Evolutionary conservation across 2,113 vertebrate genomes (phyloP).

Genomic region (Amazona guildingii): DNA sequence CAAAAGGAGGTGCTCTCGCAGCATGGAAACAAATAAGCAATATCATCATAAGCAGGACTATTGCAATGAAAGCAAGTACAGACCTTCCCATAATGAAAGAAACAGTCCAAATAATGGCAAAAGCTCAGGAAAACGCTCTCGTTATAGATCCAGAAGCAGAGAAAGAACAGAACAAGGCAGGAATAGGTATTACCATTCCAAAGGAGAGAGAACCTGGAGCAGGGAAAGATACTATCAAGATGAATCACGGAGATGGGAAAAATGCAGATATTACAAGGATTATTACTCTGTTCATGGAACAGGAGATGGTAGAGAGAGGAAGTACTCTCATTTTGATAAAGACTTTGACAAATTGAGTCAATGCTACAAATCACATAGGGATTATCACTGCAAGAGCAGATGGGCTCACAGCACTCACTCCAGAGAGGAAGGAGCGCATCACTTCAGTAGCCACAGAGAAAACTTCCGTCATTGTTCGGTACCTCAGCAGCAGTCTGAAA

Average conservation of each 20-base stretch:
- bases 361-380: slow-evolving; percentile 47
- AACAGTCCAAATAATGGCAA: slow-evolving; percentile 36
- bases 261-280: slow-evolving; percentile 67
- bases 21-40: slow-evolving; percentile 9
- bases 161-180: slow-evolving; percentile 71
- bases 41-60: slow-evolving; percentile 13
- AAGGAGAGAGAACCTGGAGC: slow-evolving; percentile 74
- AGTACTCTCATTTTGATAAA: slow-evolving; percentile 32
- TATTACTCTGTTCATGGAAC: slow-evolving; percentile 62
- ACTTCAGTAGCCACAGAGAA: slow-evolving; percentile 53
- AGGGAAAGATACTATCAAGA: slow-evolving; percentile 75
- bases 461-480: background rate
- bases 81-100: slow-evolving; percentile 5
- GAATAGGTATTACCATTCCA: slow-evolving; percentile 66
- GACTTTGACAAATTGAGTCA: slow-evolving; percentile 56
- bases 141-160: slow-evolving; percentile 56
- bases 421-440: slow-evolving; percentile 45
- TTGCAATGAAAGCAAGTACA: slow-evolving; percentile 40
- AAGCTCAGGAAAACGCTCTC: slow-evolving; percentile 66
- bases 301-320: slow-evolving; percentile 71
- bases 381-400: slow-evolving; percentile 58
- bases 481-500: slow-evolving; percentile 1
- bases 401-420: slow-evolving; percentile 42
- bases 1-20: slow-evolving; percentile 14
- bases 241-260: slow-evolving; percentile 64